A percentile compares a stretch with the other conserved stretches of the same genome.
Conservation (phyloP, 2,113 vertebrate species). For the Tychaedon coryphoeus region DNA sequence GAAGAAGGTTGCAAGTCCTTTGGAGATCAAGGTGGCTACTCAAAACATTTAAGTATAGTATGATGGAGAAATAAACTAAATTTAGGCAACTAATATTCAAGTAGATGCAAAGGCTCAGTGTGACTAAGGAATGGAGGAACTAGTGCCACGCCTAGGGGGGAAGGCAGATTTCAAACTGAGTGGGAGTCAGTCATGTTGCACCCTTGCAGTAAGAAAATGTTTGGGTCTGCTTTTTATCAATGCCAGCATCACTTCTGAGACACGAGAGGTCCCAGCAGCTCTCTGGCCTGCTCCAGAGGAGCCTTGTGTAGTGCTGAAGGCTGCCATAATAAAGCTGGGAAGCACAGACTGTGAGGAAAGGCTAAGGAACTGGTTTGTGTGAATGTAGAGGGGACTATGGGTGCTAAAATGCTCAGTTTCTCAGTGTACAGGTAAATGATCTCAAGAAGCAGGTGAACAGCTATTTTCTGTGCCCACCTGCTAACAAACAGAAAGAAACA, state of each 20-base stretch:
- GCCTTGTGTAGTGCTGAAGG: background rate
- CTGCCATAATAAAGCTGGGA: background rate
- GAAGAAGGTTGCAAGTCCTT: background rate
- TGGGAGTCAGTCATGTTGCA: background rate
- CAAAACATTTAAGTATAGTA: background rate
- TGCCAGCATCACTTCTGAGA: background rate
- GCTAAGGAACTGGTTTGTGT: background rate
- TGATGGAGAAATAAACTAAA: background rate
- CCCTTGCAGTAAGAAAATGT: background rate
- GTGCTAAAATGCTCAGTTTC: background rate
- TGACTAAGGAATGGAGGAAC: background rate
- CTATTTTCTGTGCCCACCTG: background rate
- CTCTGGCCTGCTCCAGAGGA: background rate
- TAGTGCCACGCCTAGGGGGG: background rate
- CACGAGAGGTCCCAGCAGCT: background rate
- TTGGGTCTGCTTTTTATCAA: background rate
- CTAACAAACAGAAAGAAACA: background rate
- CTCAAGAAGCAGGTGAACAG: background rate
- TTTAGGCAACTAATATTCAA: background rate
- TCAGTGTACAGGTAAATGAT: background rate
- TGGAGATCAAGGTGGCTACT: background rate
- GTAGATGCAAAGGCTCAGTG: background rate
- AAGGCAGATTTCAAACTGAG: background rate
- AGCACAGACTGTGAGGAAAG: background rate
- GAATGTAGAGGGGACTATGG: background rate